Evolutionary conservation across 1,140 invertebrate species (phyloP).

Genomic region (Myzus persicae): DNA sequence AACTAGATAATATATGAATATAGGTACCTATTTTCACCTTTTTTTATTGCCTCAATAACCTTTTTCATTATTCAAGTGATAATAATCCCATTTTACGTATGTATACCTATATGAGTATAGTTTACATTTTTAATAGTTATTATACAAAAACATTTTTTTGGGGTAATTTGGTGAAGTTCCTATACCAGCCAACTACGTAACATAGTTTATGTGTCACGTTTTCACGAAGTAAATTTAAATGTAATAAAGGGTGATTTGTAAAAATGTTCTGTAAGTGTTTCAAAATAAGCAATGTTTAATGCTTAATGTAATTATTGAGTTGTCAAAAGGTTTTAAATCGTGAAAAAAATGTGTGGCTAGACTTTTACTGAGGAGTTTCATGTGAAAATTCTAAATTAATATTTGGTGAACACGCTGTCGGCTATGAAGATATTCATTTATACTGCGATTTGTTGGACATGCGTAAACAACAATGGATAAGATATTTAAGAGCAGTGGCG

Average conservation of each 20-base stretch:
- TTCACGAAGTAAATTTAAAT: slow-evolving; percentile 9
- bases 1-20: no score
- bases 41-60: neutral
- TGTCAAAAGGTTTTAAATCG: neutral
- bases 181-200: neutral
- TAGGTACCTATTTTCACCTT: neutral
- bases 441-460: neutral
- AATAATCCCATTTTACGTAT: neutral
- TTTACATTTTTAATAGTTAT: neutral
- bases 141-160: neutral
- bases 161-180: neutral
- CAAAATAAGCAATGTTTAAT: neutral
- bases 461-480: neutral
- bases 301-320: neutral
- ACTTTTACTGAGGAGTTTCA: neutral
- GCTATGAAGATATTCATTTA: neutral
- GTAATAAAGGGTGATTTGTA: neutral
- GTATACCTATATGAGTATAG: neutral
- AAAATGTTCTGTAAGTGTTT: neutral
- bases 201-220: neutral
- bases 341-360: neutral
- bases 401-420: neutral
- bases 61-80: neutral
- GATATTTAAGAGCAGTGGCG: neutral
- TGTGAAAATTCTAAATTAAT: neutral